Conservation (phyloP, 2,113 vertebrate genomes). For the Tragelaphus strepsiceros region DNA sequence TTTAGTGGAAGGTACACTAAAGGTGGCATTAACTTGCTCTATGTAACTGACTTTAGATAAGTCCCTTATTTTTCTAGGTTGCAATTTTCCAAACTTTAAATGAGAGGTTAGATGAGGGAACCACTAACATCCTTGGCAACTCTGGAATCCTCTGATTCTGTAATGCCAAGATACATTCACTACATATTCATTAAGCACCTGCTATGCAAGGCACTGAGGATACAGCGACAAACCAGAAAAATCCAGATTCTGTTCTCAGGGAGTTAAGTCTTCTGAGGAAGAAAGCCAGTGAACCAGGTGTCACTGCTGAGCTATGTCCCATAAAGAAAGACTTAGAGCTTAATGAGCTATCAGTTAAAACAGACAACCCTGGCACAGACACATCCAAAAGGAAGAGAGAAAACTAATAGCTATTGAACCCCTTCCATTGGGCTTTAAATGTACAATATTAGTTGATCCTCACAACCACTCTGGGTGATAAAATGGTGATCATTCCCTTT, state of each 20-base stretch:
- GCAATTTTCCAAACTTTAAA: background rate
- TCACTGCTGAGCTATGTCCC: background rate
- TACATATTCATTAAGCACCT: background rate
- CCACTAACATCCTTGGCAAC: background rate
- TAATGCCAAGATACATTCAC: background rate
- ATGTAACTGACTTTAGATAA: background rate
- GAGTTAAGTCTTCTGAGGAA: background rate
- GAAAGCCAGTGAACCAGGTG: background rate
- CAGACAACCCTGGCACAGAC: background rate
- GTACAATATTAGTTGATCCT: background rate
- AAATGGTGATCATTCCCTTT: background rate
- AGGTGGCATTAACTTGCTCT: background rate
- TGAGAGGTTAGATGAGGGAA: background rate
- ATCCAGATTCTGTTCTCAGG: background rate
- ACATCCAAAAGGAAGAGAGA: background rate
- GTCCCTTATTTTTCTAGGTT: background rate
- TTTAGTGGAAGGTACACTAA: background rate
- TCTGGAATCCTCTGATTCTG: background rate
- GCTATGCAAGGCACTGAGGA: background rate
- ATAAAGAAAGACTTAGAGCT: background rate
- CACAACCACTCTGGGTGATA: background rate
- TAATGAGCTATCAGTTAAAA: background rate
- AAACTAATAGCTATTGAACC: background rate
- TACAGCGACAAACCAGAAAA: background rate
- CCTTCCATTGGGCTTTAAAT: background rate